Evolutionary conservation across 2,113 vertebrate genomes (phyloP).

Genomic region (Petrocephalus zakoni): DNA sequence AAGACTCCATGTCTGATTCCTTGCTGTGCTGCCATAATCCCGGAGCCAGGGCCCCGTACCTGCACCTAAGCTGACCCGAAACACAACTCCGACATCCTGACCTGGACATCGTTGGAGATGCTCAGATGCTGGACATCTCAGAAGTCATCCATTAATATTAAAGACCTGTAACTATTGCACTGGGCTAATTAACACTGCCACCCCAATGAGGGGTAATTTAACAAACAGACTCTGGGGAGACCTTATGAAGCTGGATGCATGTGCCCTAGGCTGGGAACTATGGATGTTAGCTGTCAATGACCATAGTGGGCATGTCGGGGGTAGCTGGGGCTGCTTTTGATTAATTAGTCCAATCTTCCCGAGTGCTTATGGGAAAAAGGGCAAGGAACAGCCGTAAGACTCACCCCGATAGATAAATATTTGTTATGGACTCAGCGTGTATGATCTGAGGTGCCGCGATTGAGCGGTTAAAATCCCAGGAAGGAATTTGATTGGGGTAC

Average conservation of each 20-base stretch:
- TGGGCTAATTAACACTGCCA: constrained; percentile 34
- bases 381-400: neutral
- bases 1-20: neutral
- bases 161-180: constrained; percentile 25
- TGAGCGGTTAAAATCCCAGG: neutral
- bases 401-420: neutral
- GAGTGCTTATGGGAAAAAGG: neutral
- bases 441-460: neutral
- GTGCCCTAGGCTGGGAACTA: neutral
- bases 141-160: constrained; percentile 36
- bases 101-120: neutral
- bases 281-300: neutral
- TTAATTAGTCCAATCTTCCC: constrained; percentile 6
- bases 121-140: constrained; percentile 29
- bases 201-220: constrained; percentile 32
- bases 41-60: neutral
- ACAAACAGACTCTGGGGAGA: neutral
- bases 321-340: neutral
- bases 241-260: neutral
- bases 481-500: neutral
- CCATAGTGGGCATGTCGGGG: constrained; percentile 6
- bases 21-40: neutral
- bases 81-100: neutral
- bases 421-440: neutral
- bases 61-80: neutral